Conservation (phyloP, 2,113 vertebrate genomes). For the Ifrita kowaldi region DNA sequence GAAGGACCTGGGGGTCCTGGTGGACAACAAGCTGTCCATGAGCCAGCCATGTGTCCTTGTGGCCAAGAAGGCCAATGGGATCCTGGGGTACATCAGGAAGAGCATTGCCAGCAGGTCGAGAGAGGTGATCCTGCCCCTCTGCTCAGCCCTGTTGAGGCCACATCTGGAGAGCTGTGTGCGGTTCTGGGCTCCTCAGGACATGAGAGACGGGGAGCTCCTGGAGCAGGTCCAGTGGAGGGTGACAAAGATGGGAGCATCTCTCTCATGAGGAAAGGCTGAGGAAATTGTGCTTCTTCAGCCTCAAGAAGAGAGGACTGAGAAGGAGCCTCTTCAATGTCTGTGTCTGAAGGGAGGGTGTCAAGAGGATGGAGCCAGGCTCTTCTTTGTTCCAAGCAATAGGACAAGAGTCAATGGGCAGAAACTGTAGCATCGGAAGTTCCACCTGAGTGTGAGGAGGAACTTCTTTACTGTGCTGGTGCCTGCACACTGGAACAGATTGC, state of each 20-base stretch:
- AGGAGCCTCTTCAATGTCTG: background rate
- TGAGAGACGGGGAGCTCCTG: background rate
- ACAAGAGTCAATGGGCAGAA: background rate
- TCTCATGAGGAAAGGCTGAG: background rate
- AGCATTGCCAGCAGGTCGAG: background rate
- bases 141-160: background rate
- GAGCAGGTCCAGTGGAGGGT: accelerated
- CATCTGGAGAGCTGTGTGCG: background rate
- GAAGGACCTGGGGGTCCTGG: background rate
- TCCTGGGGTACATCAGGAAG: background rate
- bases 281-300: background rate
- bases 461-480: background rate
- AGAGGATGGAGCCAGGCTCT: background rate
- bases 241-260: background rate
- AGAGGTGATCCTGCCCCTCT: background rate
- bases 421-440: background rate
- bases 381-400: background rate
- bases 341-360: background rate
- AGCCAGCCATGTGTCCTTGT: background rate
- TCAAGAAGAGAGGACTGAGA: background rate
- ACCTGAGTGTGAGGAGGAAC: background rate
- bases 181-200: background rate
- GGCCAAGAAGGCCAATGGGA: background rate
- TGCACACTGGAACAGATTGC: background rate
- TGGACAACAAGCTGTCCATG: background rate